Evolutionary conservation across 2,888 invertebrate species (phyloP), one percentile per base, ranked within the genome.

Genomic region (Caenorhabditis doughertyi): DNA sequence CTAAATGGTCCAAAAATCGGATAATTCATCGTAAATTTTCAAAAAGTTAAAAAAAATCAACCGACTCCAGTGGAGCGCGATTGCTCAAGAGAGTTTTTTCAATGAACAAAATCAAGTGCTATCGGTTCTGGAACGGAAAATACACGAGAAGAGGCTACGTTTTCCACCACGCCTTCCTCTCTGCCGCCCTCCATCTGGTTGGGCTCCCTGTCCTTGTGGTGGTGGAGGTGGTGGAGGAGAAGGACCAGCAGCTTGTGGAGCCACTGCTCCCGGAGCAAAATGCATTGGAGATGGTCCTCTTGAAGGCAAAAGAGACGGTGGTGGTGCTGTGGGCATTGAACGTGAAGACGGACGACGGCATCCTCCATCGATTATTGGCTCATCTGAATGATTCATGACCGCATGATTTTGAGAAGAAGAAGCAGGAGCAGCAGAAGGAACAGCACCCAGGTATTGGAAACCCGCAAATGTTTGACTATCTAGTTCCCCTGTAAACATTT

Each of bases 241-340:
- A 29, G 47, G 21, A 25, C 0, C 16, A 11, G 32, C 16, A 13
- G n/a, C n/a, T 21, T 18, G 21, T 16, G 32, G 23, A 25, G 35
- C 51, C 29, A 27, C 42, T 16, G 35, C 35, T 35, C 7, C 35
- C 9, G 44, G 18, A 47, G 27, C 51, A 29, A 32, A 53, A n/a
- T n/a, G n/a, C n/a, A n/a, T n/a, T n/a, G 42, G 42, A 3, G 51
- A 27, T 29, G 49, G 32, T 16, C 18, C 49, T 16, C 49, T 21
- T n/a, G 60, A 64, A 0, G 44, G 7, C 21, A 56, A 29, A 18
- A 25, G 42, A 13, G 25, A 21, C 1, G 73, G 44, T 29, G 77
- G 77, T 4, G 77, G 53, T 0, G 68, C 42, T 0, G 77, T 76
- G 16, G 76, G 76, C 68, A 60, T 55, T 9, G 77, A 77, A 2